These are phyloP conservation scores for Lepisosteus oculatus DNA, from an alignment of 2,113 vertebrate genomes.

Conservation along the genomic window DNA sequence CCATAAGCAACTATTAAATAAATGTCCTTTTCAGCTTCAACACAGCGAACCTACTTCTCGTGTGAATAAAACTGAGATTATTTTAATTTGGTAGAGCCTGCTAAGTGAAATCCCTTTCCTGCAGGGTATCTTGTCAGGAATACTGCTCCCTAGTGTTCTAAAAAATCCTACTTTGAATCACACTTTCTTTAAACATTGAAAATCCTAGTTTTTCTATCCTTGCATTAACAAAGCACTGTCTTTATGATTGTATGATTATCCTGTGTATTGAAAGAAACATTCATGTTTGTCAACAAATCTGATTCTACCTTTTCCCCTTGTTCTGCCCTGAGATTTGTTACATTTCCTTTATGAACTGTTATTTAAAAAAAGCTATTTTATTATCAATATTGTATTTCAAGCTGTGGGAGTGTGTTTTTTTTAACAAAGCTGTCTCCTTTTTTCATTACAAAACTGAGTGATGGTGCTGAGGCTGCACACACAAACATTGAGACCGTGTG, in stretches of 20 bases:
- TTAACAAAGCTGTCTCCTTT: too few species aligned
- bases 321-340: too few species aligned
- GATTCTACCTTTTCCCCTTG: too few species aligned
- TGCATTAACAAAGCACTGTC: too few species aligned
- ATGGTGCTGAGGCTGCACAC: constrained; percentile 70
- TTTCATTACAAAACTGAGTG: constrained; percentile 53
- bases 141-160: not conserved
- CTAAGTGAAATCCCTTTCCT: not conserved
- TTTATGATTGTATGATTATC: too few species aligned
- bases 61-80: constrained; percentile 63
- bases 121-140: not conserved
- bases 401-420: too few species aligned
- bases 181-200: constrained; percentile 54
- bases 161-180: constrained; percentile 51
- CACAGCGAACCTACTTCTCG: constrained; percentile 53
- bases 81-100: constrained; percentile 18
- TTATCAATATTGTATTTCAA: too few species aligned
- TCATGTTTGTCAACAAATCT: too few species aligned
- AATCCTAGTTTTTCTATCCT: too few species aligned
- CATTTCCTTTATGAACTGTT: too few species aligned
- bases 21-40: constrained; percentile 58
- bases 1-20: constrained; percentile 69
- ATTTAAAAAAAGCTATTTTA: too few species aligned
- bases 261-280: too few species aligned
- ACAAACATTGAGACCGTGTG: constrained; percentile 68